Evolutionary conservation across 2,888 invertebrate species (phyloP), one percentile per base, ranked within the genome.

Genomic region (Baronia brevicornis): DNA sequence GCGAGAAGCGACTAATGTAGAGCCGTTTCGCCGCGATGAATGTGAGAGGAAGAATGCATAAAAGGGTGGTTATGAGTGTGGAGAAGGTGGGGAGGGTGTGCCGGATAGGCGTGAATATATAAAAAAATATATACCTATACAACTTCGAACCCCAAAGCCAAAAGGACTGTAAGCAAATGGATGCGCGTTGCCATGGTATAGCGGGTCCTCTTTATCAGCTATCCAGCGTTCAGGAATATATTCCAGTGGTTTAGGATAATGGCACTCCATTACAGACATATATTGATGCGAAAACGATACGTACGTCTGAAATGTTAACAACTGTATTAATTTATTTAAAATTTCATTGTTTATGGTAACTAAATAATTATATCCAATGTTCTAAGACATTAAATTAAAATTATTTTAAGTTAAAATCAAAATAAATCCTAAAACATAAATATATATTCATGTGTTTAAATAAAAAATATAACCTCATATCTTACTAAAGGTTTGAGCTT

Each of bases 171-270:
- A 85, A 0, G 87, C 86, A 48, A 89, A 90, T 1, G 88, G 88
- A 55, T 90, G 88, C 0, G 78, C 67, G 21, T 77, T 68, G 23
- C 78, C 78, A 23, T 85, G 70, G 38, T 69, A 58, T n/a, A 82
- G 39, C 4, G 69, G 65, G 30, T 77, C 69, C 3, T 49, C 45
- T 37, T 75, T 72, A 0, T 62, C 55, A 1, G 41, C 46, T 4
- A 85, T 45, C 94, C 94, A 95, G 28, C 95, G 75, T 58, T 94
- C 94, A 0, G 95, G 94, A 19, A 89, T 60, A 53, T 88, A 94
- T 31, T 88, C 80, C 0, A 73, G 51, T 3, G 90, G 80, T 8
- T 84, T 72, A 0, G 87, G 79, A 51, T 89, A 93, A 45, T 91
- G 87, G 32, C 87, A 70, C 5, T 90, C 90, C 53, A 86, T 84